Conservation (phyloP, 2,113 vertebrate genomes). For the Eublepharis macularius region DNA sequence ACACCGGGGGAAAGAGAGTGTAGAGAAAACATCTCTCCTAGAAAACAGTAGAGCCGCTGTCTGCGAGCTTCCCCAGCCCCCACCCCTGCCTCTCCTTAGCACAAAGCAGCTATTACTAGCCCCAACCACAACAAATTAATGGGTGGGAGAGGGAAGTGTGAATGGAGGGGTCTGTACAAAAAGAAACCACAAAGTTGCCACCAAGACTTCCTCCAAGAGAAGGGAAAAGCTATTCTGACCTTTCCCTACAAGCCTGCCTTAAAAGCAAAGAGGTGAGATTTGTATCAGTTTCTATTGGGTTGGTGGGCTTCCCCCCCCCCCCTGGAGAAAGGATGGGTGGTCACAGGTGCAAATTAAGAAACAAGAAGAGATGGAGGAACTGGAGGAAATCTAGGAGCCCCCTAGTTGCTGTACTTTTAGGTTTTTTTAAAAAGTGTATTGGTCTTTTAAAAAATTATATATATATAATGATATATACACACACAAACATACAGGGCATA, state of each 20-base stretch:
- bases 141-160: constrained; percentile 58
- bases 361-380: background rate
- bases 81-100: constrained; percentile 29
- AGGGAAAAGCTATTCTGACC: constrained; percentile 21
- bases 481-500: no score
- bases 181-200: background rate
- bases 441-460: no score
- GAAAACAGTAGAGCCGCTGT: constrained; percentile 66
- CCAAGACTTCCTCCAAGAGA: background rate
- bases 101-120: constrained; percentile 66
- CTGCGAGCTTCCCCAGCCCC: background rate
- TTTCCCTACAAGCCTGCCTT: background rate
- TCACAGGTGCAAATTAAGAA: constrained; percentile 5
- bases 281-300: background rate
- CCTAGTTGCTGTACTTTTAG: background rate
- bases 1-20: constrained; percentile 28
- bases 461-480: no score
- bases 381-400: background rate
- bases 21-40: constrained; percentile 47
- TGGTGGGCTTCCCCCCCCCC: no score
- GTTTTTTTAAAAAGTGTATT: background rate
- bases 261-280: background rate
- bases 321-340: background rate
- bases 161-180: constrained; percentile 56
- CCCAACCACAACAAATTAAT: constrained; percentile 52